Evolutionary conservation across 2,888 invertebrate species (phyloP).

Genomic region (Spicauda simplicius): DNA sequence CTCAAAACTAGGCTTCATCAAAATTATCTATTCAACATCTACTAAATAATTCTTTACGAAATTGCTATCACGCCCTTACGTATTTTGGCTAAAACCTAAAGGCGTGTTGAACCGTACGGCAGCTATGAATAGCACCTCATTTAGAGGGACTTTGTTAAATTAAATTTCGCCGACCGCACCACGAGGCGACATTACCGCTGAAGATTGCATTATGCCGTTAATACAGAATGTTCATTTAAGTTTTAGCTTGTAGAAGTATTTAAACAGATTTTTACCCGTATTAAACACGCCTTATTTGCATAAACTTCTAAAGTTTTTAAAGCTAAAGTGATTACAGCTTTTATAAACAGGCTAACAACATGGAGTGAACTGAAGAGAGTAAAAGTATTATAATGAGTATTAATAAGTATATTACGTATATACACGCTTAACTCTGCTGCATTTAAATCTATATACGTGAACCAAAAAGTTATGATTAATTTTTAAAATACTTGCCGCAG

Average conservation of each 20-base stretch:
- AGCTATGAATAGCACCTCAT: slow-evolving; percentile 5
- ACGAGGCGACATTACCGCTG: slow-evolving; percentile 14
- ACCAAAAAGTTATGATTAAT: no score
- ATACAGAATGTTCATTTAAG: slow-evolving; percentile 16
- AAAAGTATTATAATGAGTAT: no score
- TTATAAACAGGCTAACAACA: neutral
- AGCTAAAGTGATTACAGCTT: neutral
- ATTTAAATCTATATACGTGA: no score
- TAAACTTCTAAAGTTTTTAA: neutral
- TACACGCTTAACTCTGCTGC: no score
- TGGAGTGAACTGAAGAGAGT: no score
- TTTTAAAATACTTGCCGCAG: no score
- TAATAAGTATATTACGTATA: no score
- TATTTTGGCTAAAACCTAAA: neutral
- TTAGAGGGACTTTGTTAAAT: slow-evolving; percentile 19
- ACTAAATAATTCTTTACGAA: neutral
- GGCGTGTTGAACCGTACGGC: neutral
- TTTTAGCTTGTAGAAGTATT: slow-evolving; percentile 1
- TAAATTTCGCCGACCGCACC: slow-evolving; percentile 21
- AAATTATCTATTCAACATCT: no score
- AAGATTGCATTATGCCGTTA: slow-evolving; percentile 20
- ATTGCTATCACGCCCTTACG: neutral
- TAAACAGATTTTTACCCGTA: neutral
- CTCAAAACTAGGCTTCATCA: no score
- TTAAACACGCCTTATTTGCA: neutral